Conservation (phyloP, 2,797 vertebrate genomes). For the Mormyrus hasselquistii region DNA sequence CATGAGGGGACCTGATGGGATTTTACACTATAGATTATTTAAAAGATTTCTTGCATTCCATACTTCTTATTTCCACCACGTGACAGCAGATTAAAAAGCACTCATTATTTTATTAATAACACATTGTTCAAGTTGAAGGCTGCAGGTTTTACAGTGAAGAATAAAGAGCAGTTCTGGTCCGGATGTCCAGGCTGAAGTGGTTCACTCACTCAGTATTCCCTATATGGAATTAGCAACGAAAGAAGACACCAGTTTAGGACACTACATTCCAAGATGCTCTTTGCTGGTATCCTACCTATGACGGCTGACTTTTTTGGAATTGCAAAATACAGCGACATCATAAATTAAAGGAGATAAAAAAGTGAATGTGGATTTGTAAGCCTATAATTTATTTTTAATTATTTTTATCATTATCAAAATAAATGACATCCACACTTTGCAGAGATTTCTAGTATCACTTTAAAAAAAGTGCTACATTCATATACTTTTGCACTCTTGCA, state of each 20-base stretch:
- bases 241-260: neutral
- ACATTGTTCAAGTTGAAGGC: neutral
- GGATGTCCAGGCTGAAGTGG: neutral
- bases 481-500: neutral
- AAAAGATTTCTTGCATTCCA: neutral
- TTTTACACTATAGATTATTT: neutral
- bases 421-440: neutral
- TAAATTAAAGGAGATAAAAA: neutral
- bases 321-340: neutral
- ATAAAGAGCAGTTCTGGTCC: neutral
- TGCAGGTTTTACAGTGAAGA: neutral
- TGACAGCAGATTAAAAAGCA: neutral
- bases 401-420: neutral
- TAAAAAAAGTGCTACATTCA: neutral
- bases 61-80: neutral
- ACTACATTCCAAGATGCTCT: neutral
- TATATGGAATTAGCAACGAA: neutral
- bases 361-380: neutral
- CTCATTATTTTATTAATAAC: neutral
- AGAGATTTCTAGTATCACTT: neutral
- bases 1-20: neutral
- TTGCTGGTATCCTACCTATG: neutral
- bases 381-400: neutral
- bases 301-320: neutral
- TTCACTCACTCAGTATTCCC: neutral